A percentile compares a stretch with the other conserved stretches of the same genome.
Evolutionary conservation across 1,140 invertebrate genomes (phyloP).

Genomic region (Drosophila sproati): DNA sequence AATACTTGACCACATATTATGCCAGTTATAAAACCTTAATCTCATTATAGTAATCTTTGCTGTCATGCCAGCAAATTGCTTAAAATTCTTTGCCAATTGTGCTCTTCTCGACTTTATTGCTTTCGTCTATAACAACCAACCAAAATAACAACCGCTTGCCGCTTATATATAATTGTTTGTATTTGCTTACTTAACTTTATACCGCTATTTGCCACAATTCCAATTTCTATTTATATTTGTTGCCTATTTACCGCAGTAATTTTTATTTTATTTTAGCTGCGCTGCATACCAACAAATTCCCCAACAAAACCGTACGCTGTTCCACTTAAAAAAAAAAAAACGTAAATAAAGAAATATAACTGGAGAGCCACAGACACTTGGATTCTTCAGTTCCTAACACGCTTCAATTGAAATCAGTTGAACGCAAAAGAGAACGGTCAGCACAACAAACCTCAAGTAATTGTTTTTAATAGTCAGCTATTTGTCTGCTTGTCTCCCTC

Average conservation of each 20-base stretch:
- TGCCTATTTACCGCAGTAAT: conserved; percentile 68
- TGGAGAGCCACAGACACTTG: conserved; percentile 44
- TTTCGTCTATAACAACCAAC: not conserved
- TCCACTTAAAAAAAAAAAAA: conserved; percentile 56
- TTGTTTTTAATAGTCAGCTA: conserved; percentile 68
- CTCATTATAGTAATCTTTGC: conserved; percentile 1
- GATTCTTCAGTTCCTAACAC: conserved; percentile 40
- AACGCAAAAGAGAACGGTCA: conserved; percentile 45
- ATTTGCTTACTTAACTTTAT: conserved; percentile 55
- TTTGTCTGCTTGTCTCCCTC: conserved; percentile 37
- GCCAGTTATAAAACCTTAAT: not conserved
- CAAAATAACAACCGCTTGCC: conserved; percentile 10
- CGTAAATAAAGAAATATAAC: conserved; percentile 22
- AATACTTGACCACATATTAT: not conserved
- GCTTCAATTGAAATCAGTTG: conserved; percentile 62
- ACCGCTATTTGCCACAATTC: conserved; percentile 74
- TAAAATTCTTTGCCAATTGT: conserved; percentile 8
- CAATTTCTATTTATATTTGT: conserved; percentile 73
- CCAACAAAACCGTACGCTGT: conserved; percentile 63
- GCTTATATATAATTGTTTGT: conserved; percentile 29
- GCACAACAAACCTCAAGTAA: conserved; percentile 55
- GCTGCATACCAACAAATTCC: conserved; percentile 49
- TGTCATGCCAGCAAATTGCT: conserved; percentile 12
- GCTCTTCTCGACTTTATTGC: not conserved
- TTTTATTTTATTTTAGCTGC: conserved; percentile 57